Evolutionary conservation across 2,888 invertebrate genomes (phyloP).

Genomic region (Nesidiocoris tenuis): DNA sequence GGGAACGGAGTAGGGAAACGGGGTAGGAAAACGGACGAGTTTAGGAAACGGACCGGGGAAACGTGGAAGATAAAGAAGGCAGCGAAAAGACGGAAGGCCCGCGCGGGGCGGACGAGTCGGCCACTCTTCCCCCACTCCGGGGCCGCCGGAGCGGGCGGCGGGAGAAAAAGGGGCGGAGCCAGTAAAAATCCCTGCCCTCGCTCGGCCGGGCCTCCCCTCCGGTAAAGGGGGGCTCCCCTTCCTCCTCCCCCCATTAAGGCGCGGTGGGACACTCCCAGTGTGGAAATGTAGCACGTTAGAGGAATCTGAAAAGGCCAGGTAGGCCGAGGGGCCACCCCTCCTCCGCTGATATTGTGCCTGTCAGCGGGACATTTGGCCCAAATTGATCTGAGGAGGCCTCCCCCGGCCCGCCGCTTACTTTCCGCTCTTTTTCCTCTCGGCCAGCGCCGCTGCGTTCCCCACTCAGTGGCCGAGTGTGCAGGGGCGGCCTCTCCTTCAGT

Average conservation of each 20-base stretch:
- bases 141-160: constrained; percentile 2
- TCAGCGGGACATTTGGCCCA: constrained; percentile 45
- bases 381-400: constrained; percentile 27
- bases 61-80: background rate
- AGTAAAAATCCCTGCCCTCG: constrained; percentile 41
- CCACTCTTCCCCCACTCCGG: background rate
- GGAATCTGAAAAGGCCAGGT: constrained; percentile 44
- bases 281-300: constrained; percentile 45
- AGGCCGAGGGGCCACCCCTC: constrained; percentile 32
- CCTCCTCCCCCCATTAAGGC: background rate
- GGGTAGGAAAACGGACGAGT: background rate
- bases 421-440: constrained; percentile 8
- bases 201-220: background rate
- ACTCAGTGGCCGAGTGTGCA: background rate
- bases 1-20: background rate
- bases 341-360: constrained; percentile 44
- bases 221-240: background rate
- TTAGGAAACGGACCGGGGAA: background rate
- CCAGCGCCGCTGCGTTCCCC: constrained; percentile 6
- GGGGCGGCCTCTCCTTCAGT: constrained; percentile 39
- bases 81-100: background rate
- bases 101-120: background rate
- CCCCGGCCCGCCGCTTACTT: background rate
- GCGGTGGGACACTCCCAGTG: constrained; percentile 38
- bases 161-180: constrained; percentile 38